Evolutionary conservation across 2,113 vertebrate genomes (phyloP), one percentile per base, ranked within the genome.

Genomic region (Lepisosteus oculatus): DNA sequence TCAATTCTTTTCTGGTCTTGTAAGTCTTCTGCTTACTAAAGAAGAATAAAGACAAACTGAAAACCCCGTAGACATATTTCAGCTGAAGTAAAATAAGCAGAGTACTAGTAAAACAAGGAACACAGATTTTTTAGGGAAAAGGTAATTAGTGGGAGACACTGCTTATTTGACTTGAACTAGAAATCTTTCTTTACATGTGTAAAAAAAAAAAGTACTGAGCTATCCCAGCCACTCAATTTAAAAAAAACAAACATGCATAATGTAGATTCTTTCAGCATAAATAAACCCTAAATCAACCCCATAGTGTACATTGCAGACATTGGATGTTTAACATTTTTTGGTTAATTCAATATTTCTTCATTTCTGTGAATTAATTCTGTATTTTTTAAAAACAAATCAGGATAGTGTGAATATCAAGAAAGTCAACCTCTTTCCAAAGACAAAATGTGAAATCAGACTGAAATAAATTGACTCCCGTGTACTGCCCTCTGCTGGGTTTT

Each of bases 241-340:
- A 61, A 54, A 54, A 61, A 72, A 67, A 72, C 43, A 72, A 67
- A 59, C 55, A 51, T 13, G 4, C 55, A 11, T 45, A 41, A 45
- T 66, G 13, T 66, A 15, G 61, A 61, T 61, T 61, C 63, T 61
- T 12, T 67, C 15, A 17, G 63, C 11, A 42, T 56, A 43, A 29
- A 8, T 43, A 12, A 61, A 72, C 55, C 55, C 64, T 6, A 47
- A 43, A 67, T 67, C 43, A 47, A 66, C 55, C 64, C 29, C 29
- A 29, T 29, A 29, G 29, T 29, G 29, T 2, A 29, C 0, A 29
- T 29, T 29, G 29, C 29, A 29, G 29, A 29, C 29, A 29, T 29
- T 29, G 29, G 29, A 29, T 29, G 29, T 29, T 29, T 29, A 29
- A 29, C 29, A 29, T 29, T 29, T 29, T 65, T 13, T 6, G 5